Base-by-base conservation (phyloP, 2,113 vertebrate genomes). In the Proterorhinus semilunaris region DNA sequence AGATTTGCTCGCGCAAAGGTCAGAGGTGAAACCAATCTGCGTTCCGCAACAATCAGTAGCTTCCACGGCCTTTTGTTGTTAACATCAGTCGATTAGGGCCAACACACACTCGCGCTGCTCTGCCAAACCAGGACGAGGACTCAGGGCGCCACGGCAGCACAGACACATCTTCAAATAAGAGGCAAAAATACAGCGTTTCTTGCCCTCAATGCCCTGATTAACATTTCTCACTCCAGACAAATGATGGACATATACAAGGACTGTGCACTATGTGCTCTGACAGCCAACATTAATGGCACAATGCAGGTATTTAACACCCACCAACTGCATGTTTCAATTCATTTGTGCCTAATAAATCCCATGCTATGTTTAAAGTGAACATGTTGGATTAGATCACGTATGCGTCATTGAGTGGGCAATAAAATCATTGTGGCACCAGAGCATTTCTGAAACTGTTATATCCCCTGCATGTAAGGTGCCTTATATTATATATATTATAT, bases 11-110 rank as follows among this genome's bases (percentile, higher is more conserved):
- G 87, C 79, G 73, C 81, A 76, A 42, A 62, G 82, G 83, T 76
- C 87, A 82, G 81, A 86, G 90, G 87, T 92, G 84, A 84, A 85
- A 89, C 88, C 85, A 86, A 91, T 90, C 85, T 88, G 84, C 86
- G 76, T 90, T 90, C 91, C 87, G 0, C 69, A 81, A 86, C 91
- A 88, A 91, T 91, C 91, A 90, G 85, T 84, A 57, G 83, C 90
- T 88, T 82, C 76, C 72, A 75, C 52, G 4, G 21, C 81, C 78
- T 79, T 73, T 71, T 65, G 81, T 83, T 76, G 84, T 89, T 87
- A 89, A 88, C 88, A 79, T 90, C 86, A 68, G 84, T 90, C 75
- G 77, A 90, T 90, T 88, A 89, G 78, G 53, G 68, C 54, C 42
- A 50, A 68, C 65, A 82, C 73, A 46, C 74, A 53, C 51, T 1